phyloP scores from a whole-genome alignment of 2,797 vertebrate genomes.

The Tokudaia muenninki region DNA sequence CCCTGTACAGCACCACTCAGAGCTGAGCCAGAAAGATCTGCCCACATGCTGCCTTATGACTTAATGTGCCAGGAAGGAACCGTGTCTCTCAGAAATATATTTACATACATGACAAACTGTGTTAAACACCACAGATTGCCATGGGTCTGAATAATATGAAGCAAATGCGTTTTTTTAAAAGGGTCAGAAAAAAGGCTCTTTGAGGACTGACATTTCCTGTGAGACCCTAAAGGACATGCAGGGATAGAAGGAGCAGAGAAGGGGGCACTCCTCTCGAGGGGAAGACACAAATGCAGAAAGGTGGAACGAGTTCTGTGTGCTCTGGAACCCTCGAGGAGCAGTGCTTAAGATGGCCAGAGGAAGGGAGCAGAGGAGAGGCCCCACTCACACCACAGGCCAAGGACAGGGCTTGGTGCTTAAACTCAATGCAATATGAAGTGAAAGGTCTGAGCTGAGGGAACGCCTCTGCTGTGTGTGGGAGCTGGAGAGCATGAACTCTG shows the following conservation, averaged over 20 bases:
- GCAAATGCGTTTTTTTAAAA: constrained; percentile 32
- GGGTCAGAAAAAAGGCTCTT: neutral
- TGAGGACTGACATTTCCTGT: neutral
- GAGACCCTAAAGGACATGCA: neutral
- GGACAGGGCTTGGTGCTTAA: neutral
- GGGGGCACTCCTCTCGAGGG: rapidly evolving
- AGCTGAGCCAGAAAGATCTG: neutral
- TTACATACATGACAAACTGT: neutral
- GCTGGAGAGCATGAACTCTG: neutral
- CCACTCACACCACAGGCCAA: neutral
- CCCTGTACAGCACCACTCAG: neutral
- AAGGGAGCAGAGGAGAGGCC: neutral
- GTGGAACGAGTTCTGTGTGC: neutral
- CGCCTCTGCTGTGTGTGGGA: neutral
- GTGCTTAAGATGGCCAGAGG: neutral
- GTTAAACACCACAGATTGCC: neutral
- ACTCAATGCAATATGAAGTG: neutral
- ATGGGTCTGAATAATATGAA: neutral
- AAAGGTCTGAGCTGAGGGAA: neutral
- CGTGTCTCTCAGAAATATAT: neutral
- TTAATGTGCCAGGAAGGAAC: neutral
- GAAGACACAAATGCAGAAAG: neutral
- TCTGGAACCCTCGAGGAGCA: neutral
- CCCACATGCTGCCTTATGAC: neutral
- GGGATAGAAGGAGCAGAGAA: neutral